phyloP scores from a whole-genome alignment of 2,888 invertebrate genomes.

The Tachina grossa region DNA sequence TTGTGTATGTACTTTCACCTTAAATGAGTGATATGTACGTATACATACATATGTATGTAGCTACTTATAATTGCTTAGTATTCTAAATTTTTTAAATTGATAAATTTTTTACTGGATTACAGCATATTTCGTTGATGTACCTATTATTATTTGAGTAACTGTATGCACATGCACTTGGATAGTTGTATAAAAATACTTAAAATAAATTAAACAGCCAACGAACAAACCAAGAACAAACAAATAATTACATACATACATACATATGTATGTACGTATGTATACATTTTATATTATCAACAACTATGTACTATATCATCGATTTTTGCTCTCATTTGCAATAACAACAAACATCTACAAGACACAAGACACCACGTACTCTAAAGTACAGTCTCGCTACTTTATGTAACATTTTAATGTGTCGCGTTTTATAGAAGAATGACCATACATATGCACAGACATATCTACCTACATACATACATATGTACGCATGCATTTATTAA shows the following conservation, averaged over 20 bases:
- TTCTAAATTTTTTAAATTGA: too few species aligned
- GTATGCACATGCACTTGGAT: background rate
- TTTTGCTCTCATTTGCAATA: constrained; percentile 65
- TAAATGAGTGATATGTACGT: too few species aligned
- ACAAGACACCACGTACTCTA: constrained; percentile 43
- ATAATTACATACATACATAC: constrained; percentile 42
- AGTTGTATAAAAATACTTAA: constrained; percentile 6
- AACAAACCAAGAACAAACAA: constrained; percentile 37
- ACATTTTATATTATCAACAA: constrained; percentile 67
- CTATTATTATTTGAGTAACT: background rate
- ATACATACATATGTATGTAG: too few species aligned
- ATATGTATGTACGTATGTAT: background rate
- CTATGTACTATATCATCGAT: constrained; percentile 54
- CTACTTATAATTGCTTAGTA: too few species aligned
- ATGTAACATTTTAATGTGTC: constrained; percentile 69
- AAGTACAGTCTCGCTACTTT: constrained; percentile 69
- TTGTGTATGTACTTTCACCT: too few species aligned
- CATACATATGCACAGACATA: too few species aligned
- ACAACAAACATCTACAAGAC: constrained; percentile 33
- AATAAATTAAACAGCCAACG: constrained; percentile 14
- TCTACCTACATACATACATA: too few species aligned
- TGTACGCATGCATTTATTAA: background rate
- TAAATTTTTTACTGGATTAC: too few species aligned
- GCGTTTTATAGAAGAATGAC: constrained; percentile 56
- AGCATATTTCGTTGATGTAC: background rate